These are phyloP conservation scores for Polydrusus pterygomalis DNA, from an alignment of 2,888 invertebrate genomes.

Conservation along the genomic window DNA sequence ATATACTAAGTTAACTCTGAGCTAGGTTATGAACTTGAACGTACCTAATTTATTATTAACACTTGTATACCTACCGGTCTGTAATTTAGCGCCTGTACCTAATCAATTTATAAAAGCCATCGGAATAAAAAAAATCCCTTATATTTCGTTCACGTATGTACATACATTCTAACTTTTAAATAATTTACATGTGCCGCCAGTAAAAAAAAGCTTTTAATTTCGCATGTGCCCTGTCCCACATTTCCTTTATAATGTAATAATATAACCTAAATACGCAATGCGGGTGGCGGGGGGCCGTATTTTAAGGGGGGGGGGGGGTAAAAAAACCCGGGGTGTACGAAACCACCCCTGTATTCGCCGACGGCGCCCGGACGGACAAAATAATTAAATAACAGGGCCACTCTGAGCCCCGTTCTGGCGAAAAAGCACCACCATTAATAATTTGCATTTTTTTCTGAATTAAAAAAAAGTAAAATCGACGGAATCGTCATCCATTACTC, in stretches of 20 bases:
- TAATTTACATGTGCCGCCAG: constrained; percentile 19
- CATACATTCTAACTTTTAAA: constrained; percentile 15
- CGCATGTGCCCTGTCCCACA: constrained; percentile 32
- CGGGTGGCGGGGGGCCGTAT: constrained; percentile 12
- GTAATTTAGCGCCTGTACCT: too few relatives aligned
- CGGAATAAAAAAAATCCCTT: not conserved
- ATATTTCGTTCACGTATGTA: not conserved
- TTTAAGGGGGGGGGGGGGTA: constrained; percentile 14
- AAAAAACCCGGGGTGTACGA: constrained; percentile 26
- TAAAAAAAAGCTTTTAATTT: constrained; percentile 37
- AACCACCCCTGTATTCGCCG: constrained; percentile 8
- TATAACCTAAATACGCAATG: constrained; percentile 39
- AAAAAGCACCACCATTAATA: constrained; percentile 64
- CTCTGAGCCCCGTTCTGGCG: constrained; percentile 27
- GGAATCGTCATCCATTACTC: constrained; percentile 69
- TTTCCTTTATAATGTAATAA: constrained; percentile 40
- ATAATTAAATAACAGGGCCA: constrained; percentile 53
- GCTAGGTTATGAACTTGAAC: too few relatives aligned
- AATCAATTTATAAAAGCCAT: too few relatives aligned
- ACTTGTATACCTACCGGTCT: too few relatives aligned
- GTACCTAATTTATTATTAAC: too few relatives aligned
- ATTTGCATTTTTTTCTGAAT: constrained; percentile 67
- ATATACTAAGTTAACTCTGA: too few relatives aligned
- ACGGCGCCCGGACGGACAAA: constrained; percentile 22
- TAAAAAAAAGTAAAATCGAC: constrained; percentile 67